A percentile compares a stretch with the other conserved stretches of the same genome.
These are phyloP conservation scores for Phallusia fumigata DNA, from an alignment of 23 tunicate genomes.

Conservation along the genomic window DNA sequence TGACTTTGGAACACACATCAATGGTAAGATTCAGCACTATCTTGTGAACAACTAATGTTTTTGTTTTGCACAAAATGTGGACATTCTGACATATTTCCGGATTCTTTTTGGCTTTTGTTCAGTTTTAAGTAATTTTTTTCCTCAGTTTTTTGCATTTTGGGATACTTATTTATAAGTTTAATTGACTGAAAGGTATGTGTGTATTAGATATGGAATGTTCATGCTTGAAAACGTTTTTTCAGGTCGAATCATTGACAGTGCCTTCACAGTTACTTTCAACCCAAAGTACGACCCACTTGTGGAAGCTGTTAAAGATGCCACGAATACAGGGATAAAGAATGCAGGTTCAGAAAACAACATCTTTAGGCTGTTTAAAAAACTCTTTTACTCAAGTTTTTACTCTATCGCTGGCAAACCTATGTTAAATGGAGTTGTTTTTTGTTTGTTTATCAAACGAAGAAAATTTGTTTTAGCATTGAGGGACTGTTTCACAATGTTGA, in stretches of 20 bases:
- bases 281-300: constrained; percentile 90
- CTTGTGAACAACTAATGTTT: too few species aligned
- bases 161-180: not conserved
- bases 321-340: constrained; percentile 92
- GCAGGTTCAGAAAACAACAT: constrained; percentile 66
- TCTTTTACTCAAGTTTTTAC: not conserved
- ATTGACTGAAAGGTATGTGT: too few species aligned
- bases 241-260: constrained; percentile 95
- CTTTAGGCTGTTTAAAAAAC: not conserved
- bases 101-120: too few species aligned
- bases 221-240: not conserved
- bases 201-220: too few species aligned
- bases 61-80: too few species aligned
- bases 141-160: not conserved
- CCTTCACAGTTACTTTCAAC: constrained; percentile 96
- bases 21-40: constrained; percentile 81
- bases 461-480: too few species aligned
- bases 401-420: not conserved
- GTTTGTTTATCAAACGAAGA: too few species aligned
- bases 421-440: not conserved
- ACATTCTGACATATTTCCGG: too few species aligned
- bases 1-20: constrained; percentile 98
- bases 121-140: too few species aligned
- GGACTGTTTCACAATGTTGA: too few species aligned
- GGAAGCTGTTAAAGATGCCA: constrained; percentile 99